A percentile compares a stretch with the other conserved stretches of the same genome.
These are phyloP conservation scores for Rallus crepitans DNA, from an alignment of 2,797 vertebrate genomes.

Conservation along the genomic window DNA sequence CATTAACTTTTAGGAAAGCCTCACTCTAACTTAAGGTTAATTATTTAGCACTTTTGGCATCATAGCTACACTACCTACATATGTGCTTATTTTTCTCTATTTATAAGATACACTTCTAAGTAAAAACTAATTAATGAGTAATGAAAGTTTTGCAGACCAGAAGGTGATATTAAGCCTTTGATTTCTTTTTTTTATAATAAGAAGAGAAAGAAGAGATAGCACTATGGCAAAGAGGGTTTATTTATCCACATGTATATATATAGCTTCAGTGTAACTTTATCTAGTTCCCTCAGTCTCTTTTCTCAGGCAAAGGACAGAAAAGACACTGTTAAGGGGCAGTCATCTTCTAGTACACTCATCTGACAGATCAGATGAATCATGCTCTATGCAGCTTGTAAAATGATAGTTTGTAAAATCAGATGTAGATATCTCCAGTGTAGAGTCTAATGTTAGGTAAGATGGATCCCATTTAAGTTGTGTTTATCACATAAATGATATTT, in stretches of 20 bases:
- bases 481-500: not conserved
- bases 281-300: not conserved
- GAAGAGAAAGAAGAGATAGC: not conserved
- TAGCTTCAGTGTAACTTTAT: not conserved
- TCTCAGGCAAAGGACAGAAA: not conserved
- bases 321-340: not conserved
- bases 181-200: not conserved
- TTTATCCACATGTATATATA: not conserved
- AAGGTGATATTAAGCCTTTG: not conserved
- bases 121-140: constrained; percentile 7
- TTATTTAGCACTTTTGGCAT: constrained; percentile 76
- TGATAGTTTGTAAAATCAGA: not conserved
- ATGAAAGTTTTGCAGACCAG: not conserved
- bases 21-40: constrained; percentile 86
- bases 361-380: not conserved
- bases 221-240: not conserved
- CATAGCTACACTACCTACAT: not conserved
- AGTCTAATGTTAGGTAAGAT: not conserved
- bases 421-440: not conserved
- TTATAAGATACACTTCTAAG: not conserved
- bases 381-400: not conserved
- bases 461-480: not conserved
- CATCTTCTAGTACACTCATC: not conserved
- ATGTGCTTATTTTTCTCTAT: constrained; percentile 35
- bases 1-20: constrained; percentile 88